Conservation (phyloP, 2,113 vertebrate genomes). For the Sterna hirundo region DNA sequence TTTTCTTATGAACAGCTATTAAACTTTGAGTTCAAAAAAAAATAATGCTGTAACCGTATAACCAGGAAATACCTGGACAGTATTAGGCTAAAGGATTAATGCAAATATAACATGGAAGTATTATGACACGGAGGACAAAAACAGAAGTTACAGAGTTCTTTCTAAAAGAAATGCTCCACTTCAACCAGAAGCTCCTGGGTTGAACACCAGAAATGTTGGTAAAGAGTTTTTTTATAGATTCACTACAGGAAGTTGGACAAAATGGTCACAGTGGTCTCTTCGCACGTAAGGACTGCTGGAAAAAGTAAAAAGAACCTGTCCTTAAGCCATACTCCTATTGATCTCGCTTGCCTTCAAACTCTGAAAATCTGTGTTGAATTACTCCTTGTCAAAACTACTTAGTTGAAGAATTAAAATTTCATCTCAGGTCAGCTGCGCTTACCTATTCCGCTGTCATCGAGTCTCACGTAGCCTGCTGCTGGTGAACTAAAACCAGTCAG, state of each 20-base stretch:
- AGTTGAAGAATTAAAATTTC: background rate
- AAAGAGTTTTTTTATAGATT: background rate
- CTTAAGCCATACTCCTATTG: background rate
- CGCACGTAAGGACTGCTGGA: background rate
- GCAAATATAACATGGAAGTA: background rate
- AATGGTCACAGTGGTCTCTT: background rate
- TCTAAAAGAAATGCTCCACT: background rate
- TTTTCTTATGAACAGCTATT: background rate
- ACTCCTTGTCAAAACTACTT: background rate
- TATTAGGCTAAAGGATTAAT: background rate
- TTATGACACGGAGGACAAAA: background rate
- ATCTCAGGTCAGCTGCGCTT: background rate
- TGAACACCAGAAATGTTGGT: background rate
- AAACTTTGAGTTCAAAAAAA: background rate
- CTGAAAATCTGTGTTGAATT: background rate
- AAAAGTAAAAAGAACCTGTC: background rate
- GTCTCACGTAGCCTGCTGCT: slow-evolving; percentile 84
- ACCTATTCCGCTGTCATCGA: slow-evolving; percentile 82
- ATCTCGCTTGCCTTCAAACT: background rate
- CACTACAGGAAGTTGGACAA: background rate
- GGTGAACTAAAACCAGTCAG: slow-evolving; percentile 90
- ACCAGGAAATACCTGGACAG: background rate
- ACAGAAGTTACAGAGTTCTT: background rate
- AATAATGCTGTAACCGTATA: background rate
- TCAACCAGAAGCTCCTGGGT: background rate